phyloP scores from a whole-genome alignment of 2,113 vertebrate species.

The Epinephelus lanceolatus region DNA sequence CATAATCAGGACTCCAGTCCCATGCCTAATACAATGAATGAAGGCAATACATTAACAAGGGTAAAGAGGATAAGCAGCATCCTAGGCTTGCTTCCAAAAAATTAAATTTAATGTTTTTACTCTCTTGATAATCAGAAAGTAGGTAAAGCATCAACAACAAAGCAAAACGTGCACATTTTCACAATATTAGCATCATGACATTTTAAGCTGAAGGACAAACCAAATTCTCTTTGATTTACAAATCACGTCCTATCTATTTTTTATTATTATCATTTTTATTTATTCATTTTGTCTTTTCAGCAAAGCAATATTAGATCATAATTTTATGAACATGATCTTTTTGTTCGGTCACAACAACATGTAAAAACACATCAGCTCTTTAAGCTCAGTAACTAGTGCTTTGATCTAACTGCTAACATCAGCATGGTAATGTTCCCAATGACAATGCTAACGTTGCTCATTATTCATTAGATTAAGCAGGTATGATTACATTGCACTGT shows the following conservation, averaged over 20 bases:
- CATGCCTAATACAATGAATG: constrained; percentile 35
- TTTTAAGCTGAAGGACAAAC: constrained; percentile 16
- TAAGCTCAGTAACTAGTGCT: background rate
- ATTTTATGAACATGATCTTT: background rate
- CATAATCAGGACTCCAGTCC: constrained; percentile 43
- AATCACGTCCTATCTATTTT: background rate
- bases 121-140: background rate
- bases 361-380: background rate
- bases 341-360: no score
- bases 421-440: background rate
- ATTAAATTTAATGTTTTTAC: background rate
- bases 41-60: constrained; percentile 37
- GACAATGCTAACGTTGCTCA: background rate
- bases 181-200: background rate
- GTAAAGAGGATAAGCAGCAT: constrained; percentile 41
- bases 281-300: background rate
- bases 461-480: background rate
- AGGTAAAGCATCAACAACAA: background rate
- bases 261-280: background rate
- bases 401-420: background rate
- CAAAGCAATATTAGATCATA: background rate
- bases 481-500: background rate
- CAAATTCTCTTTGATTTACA: background rate
- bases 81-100: constrained; percentile 20
- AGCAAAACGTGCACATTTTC: background rate